Conservation (phyloP, 2,888 invertebrate species). For the Oscheius sp. region DNA sequence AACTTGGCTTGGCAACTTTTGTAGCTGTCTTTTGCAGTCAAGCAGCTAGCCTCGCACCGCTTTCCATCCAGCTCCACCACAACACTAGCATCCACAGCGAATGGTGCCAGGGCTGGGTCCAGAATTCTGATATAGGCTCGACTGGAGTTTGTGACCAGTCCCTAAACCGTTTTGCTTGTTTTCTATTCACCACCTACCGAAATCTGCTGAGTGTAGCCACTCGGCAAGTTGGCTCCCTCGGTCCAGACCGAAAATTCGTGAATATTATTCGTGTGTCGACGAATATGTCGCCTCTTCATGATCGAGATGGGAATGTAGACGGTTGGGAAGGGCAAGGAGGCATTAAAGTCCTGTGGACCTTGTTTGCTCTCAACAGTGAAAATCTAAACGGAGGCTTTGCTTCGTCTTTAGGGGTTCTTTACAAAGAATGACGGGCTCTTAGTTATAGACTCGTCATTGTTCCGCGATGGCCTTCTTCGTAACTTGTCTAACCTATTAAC, state of each 20-base stretch:
- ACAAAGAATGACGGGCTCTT: too few relatives aligned
- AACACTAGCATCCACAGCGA: slow-evolving; percentile 3
- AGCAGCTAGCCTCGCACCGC: not conserved
- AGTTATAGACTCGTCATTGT: too few relatives aligned
- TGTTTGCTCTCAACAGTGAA: not conserved
- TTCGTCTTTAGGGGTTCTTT: too few relatives aligned
- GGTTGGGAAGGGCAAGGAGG: slow-evolving; percentile 3
- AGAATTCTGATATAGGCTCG: slow-evolving; percentile 7
- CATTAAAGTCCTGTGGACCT: slow-evolving; percentile 5
- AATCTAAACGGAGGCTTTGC: not conserved
- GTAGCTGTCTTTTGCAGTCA: not conserved
- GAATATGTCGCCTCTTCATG: not conserved
- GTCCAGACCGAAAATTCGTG: not conserved
- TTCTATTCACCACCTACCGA: not conserved
- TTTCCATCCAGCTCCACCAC: slow-evolving; percentile 1
- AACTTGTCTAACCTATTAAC: too few relatives aligned
- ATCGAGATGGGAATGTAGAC: slow-evolving; percentile 31
- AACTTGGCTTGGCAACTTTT: slow-evolving; percentile 6
- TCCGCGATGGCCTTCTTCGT: too few relatives aligned
- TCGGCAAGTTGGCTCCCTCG: slow-evolving; percentile 23
- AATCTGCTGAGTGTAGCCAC: slow-evolving; percentile 27
- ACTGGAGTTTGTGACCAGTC: slow-evolving; percentile 7
- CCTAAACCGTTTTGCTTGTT: slow-evolving; percentile 10
- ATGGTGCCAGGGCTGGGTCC: not conserved
- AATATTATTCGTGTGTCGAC: not conserved